Conservation (phyloP, 2,113 vertebrate species). For the Trochalopteron elliotii region DNA sequence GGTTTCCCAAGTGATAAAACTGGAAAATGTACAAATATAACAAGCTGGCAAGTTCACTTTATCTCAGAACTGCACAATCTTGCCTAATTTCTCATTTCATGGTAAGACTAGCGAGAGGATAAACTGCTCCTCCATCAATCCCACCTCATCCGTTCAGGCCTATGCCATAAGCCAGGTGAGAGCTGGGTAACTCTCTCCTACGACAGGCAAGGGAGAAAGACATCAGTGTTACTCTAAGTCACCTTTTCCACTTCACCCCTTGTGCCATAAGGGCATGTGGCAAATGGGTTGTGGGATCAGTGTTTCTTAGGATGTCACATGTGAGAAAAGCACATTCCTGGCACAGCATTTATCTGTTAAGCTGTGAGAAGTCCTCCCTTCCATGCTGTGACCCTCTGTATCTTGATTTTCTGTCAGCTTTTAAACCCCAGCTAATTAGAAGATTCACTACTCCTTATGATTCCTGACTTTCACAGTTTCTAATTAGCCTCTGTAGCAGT, state of each 20-base stretch:
- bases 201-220: not conserved
- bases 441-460: constrained; percentile 15
- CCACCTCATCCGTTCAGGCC: not conserved
- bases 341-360: not conserved
- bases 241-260: not conserved
- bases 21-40: not conserved
- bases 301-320: not conserved
- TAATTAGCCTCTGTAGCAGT: not conserved
- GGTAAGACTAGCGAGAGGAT: not conserved
- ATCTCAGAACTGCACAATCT: not conserved
- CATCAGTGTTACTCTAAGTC: not conserved
- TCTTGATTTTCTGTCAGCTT: constrained; percentile 44
- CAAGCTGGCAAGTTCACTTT: not conserved
- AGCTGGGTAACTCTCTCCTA: not conserved
- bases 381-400: not conserved
- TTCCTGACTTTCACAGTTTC: constrained; percentile 2
- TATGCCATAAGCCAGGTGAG: not conserved
- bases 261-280: not conserved
- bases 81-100: not conserved
- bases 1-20: not conserved
- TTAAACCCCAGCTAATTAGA: not conserved
- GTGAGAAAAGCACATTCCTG: not conserved
- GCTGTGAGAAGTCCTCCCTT: not conserved
- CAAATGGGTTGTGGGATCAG: not conserved
- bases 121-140: not conserved